Evolutionary conservation across 2,797 vertebrate genomes (phyloP), one percentile per base, ranked within the genome.

Genomic region (Xenopus petersii): DNA sequence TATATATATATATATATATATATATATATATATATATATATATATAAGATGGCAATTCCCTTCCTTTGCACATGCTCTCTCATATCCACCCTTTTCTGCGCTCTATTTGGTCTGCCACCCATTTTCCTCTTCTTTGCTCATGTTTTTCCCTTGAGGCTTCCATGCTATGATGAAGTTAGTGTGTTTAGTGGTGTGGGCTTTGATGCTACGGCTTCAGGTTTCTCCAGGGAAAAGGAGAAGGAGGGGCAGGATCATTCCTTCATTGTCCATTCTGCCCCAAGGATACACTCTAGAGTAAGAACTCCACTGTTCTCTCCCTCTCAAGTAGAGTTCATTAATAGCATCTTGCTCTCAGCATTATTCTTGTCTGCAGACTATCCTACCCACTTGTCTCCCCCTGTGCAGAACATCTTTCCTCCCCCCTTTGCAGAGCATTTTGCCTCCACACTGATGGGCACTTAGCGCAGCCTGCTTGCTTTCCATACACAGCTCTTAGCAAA

Each of bases 221-320:
- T 17, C 64, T 54, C 42, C 49, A 24, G 36, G 58, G 64, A 10
- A 42, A 21, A 59, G 24, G 12, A 16, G 70, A 30, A 58, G 70
- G 12, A 16, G 70, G 60, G 13, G 49, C 49, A 42, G 21, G 65
- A 24, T 13, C 2, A 10, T 11, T 64, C 62, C 36, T 64, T 17
- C 13, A 64, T 51, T 60, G 12, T 17, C 64, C 36, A 36, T 30
- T n/a, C 55, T 54, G 54, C 65, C 75, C 36, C 58, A 12, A 30
- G 75, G 56, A 21, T 58, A 17, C 5, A 7, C 58, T 33, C 33
- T 36, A 64, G 58, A 67, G 66, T 76, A 42, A 46, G 49, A 3
- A 26, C 17, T 69, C 33, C 16, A 4, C n/a, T 58, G 30, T 16
- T 12, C 21, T 1, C 12, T 47, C 67, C 21, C 49, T 36, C 26